phyloP scores from a whole-genome alignment of 2,797 vertebrate genomes.

The Australoheros facetus region DNA sequence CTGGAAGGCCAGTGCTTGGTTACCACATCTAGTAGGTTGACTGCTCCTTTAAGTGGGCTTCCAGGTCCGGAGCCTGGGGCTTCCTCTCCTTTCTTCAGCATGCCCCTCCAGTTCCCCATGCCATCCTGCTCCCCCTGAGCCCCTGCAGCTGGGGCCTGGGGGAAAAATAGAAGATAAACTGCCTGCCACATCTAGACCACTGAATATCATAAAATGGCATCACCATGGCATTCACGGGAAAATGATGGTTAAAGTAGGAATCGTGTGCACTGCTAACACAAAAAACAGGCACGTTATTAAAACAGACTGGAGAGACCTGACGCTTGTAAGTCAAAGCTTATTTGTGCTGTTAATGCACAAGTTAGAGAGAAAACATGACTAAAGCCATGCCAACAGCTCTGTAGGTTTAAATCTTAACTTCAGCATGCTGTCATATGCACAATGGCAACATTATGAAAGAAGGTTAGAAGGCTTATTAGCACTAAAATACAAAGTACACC shows the following conservation, averaged over 20 bases:
- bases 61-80: conserved; percentile 81
- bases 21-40: conserved; percentile 98
- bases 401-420: neutral
- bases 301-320: neutral
- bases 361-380: conserved; percentile 1
- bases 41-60: conserved; percentile 92
- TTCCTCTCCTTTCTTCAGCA: conserved; percentile 94
- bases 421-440: neutral
- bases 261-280: neutral
- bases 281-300: neutral
- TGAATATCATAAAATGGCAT: neutral
- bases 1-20: neutral
- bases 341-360: neutral
- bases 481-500: conserved; percentile 1
- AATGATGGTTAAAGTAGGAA: neutral
- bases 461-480: neutral
- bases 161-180: neutral
- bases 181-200: neutral
- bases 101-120: conserved; percentile 93
- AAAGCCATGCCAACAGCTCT: neutral
- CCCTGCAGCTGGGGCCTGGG: conserved; percentile 62
- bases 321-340: neutral
- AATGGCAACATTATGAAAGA: neutral
- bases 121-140: conserved; percentile 83
- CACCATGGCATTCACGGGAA: neutral